Conservation (phyloP, 1,140 invertebrate species). For the Caenorhabditis tropicalis region DNA sequence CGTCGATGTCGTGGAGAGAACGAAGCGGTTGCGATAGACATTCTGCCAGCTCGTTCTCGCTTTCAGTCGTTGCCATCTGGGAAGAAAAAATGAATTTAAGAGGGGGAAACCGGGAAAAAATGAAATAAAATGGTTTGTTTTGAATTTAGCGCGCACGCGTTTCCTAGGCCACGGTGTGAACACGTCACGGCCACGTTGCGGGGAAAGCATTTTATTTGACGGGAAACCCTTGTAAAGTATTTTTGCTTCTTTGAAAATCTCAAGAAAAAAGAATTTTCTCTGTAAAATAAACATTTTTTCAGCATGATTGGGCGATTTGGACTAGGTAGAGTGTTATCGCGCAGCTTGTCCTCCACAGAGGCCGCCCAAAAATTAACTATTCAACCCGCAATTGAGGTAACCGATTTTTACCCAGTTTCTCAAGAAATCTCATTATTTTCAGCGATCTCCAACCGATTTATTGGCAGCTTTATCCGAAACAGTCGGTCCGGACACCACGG, state of each 20-base stretch:
- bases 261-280: background rate
- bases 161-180: background rate
- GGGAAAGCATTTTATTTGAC: background rate
- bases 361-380: background rate
- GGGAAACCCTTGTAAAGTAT: background rate
- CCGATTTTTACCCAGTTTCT: background rate
- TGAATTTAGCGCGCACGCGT: background rate
- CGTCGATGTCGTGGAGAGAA: background rate
- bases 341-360: background rate
- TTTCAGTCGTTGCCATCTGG: background rate
- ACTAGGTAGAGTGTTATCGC: background rate
- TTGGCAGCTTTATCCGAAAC: slow-evolving; percentile 65
- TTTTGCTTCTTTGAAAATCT: background rate
- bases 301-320: slow-evolving; percentile 12
- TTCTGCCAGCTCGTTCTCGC: background rate
- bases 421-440: background rate
- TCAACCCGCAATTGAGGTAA: slow-evolving; percentile 5
- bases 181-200: background rate
- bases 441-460: slow-evolving; percentile 69
- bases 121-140: too few species aligned
- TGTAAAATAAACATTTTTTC: background rate
- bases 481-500: slow-evolving; percentile 68
- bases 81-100: background rate
- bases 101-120: background rate
- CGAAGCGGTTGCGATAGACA: background rate